These are phyloP conservation scores for Lymantria monacha DNA, from an alignment of 2,888 invertebrate genomes.

Conservation along the genomic window DNA sequence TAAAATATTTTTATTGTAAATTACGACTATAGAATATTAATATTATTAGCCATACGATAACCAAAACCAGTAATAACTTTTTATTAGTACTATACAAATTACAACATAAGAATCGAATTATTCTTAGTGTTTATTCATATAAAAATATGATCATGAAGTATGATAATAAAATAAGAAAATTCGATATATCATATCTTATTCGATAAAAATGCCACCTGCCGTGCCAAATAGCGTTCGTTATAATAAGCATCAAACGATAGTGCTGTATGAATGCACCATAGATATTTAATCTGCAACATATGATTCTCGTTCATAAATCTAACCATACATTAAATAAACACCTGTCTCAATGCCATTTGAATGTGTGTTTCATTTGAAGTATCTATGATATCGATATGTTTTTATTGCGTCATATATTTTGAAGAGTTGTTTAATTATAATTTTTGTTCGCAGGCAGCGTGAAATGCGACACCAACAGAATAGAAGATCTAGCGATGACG, in stretches of 20 bases:
- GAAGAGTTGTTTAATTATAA: conserved; percentile 3
- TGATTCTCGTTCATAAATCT: neutral
- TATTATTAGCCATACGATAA: no score
- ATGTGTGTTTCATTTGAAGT: neutral
- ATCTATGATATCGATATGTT: conserved; percentile 1
- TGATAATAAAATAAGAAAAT: no score
- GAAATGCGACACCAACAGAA: conserved; percentile 89
- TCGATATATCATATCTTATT: no score
- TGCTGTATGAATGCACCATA: neutral
- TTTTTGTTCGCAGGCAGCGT: conserved; percentile 85
- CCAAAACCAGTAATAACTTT: no score
- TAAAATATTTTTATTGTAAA: no score
- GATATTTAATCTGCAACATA: neutral
- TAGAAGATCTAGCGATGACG: conserved; percentile 73
- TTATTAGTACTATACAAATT: no score
- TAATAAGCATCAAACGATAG: neutral
- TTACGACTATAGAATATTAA: no score
- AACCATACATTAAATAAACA: neutral
- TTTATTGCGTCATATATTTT: conserved; percentile 2
- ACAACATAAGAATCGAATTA: no score
- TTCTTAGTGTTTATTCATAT: no score
- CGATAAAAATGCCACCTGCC: neutral
- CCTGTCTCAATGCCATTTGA: neutral
- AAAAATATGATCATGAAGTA: no score
- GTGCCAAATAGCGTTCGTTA: neutral